Evolutionary conservation across 2,888 invertebrate genomes (phyloP).

Genomic region (Gymnocheta viridis): DNA sequence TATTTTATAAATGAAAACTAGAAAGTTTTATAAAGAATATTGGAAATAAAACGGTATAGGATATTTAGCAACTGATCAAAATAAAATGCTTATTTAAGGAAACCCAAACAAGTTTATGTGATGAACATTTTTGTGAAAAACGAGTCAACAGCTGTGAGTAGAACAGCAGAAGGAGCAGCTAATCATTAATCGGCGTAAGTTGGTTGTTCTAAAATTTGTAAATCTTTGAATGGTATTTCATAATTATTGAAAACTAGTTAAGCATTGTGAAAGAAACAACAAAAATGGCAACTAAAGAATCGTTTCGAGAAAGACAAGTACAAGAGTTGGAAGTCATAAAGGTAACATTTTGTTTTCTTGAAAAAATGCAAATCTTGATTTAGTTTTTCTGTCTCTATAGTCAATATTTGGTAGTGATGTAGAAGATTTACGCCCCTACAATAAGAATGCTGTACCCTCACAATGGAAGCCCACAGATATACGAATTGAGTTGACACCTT

Average conservation of each 20-base stretch:
- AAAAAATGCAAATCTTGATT: not conserved
- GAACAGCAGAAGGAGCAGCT: constrained; percentile 25
- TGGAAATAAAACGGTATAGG: no score
- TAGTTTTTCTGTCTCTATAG: constrained; percentile 81
- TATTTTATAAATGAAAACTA: no score
- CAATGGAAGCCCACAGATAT: constrained; percentile 89
- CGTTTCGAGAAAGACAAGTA: constrained; percentile 89
- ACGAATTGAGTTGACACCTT: constrained; percentile 88
- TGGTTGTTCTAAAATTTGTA: constrained; percentile 18
- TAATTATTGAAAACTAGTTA: no score
- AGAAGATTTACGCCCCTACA: constrained; percentile 85
- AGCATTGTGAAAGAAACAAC: not conserved
- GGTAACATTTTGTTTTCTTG: constrained; percentile 83
- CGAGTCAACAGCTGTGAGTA: constrained; percentile 52
- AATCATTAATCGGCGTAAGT: not conserved
- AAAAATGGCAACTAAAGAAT: constrained; percentile 82
- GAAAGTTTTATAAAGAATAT: no score
- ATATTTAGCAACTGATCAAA: no score
- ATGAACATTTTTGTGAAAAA: constrained; percentile 44
- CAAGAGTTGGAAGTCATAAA: constrained; percentile 93
- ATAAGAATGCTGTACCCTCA: constrained; percentile 82
- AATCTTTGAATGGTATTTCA: not conserved
- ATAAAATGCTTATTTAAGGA: no score
- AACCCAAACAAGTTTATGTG: no score
- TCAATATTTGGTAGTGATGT: constrained; percentile 90